Percentiles rank a stretch among this genome's conserved stretches.
Evolutionary conservation across 1,140 invertebrate genomes (phyloP).

Genomic region (Scylla paramamosain): DNA sequence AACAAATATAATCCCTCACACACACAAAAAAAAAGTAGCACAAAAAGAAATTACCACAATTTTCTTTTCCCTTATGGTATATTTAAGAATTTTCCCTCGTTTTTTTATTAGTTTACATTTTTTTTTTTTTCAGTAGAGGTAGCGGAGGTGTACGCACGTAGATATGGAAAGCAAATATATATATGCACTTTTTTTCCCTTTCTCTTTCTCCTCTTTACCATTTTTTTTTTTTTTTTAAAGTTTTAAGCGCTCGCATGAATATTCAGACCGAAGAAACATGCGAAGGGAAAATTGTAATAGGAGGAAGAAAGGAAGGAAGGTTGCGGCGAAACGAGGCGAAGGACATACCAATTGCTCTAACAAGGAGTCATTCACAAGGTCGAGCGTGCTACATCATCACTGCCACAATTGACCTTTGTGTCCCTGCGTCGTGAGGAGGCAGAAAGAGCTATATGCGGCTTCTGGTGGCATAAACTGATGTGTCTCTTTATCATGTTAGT

Average conservation of each 20-base stretch:
- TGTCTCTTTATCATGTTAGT: too few species aligned
- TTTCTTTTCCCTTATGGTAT: too few species aligned
- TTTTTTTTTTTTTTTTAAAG: background rate
- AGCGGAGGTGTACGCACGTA: too few species aligned
- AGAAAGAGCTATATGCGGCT: background rate
- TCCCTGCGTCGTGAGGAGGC: background rate
- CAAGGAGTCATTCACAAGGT: background rate
- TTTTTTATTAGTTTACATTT: too few species aligned
- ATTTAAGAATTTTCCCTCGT: too few species aligned
- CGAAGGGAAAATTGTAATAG: background rate
- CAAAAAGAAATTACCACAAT: too few species aligned
- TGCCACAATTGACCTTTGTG: background rate
- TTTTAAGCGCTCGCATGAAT: background rate
- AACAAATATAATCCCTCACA: too few species aligned
- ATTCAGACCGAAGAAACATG: background rate
- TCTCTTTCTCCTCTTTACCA: too few species aligned
- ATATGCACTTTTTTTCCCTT: background rate
- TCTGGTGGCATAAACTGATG: too few species aligned
- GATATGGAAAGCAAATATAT: background rate
- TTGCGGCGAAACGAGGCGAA: background rate
- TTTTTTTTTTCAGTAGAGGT: too few species aligned
- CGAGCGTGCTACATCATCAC: background rate
- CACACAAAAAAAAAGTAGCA: too few species aligned
- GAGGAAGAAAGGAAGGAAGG: background rate
- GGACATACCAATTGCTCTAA: background rate